Conservation (phyloP, 1,140 invertebrate species). For the Adelges cooleyi region DNA sequence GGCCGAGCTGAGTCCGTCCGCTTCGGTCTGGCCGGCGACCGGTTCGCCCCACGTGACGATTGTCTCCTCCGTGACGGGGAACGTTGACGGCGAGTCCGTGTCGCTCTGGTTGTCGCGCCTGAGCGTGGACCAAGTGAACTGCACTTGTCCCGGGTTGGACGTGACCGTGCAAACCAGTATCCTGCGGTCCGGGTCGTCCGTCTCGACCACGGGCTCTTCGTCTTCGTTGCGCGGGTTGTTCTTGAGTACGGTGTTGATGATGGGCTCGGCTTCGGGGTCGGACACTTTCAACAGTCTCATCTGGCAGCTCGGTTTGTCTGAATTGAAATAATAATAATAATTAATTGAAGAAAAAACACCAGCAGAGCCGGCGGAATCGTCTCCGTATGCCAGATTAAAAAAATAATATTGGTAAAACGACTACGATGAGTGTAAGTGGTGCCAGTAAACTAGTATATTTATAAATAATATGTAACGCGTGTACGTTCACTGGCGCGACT, state of each 20-base stretch:
- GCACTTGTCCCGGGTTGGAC: conserved; percentile 69
- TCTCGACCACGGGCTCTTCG: conserved; percentile 31
- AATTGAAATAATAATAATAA: too few species aligned
- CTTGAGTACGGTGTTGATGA: conserved; percentile 35
- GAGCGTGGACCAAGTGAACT: conserved; percentile 64
- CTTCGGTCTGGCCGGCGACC: not conserved
- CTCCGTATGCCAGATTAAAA: not conserved
- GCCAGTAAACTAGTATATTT: too few species aligned
- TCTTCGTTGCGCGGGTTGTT: too few species aligned
- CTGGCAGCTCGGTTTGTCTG: conserved; percentile 14
- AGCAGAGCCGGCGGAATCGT: too few species aligned
- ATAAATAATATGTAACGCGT: too few species aligned
- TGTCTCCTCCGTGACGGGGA: not conserved
- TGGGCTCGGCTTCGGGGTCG: not conserved
- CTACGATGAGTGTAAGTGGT: too few species aligned
- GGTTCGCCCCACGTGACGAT: not conserved
- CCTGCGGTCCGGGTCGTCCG: conserved; percentile 42
- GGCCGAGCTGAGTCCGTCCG: not conserved
- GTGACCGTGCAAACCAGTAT: conserved; percentile 65
- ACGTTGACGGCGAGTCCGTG: conserved; percentile 44
- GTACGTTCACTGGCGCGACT: too few species aligned
- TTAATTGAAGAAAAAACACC: too few species aligned
- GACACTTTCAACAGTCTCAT: not conserved
- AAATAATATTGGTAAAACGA: too few species aligned
- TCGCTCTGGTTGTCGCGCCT: conserved; percentile 70